A percentile compares a stretch with the other conserved stretches of the same genome.
phyloP scores from a whole-genome alignment of 2,797 vertebrate genomes.

The Hydrolagus colliei region DNA sequence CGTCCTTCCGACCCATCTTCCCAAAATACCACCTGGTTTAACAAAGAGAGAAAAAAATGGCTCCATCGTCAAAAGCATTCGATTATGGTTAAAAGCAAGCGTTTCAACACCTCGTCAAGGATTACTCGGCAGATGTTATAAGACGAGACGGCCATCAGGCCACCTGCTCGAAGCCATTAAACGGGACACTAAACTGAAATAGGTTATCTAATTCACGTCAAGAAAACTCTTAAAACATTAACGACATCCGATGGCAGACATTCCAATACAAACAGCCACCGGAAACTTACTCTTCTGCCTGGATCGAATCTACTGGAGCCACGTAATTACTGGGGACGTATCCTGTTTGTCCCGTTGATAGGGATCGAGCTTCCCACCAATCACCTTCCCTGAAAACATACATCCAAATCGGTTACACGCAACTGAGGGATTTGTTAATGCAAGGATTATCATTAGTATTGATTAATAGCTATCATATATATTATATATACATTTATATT shows the following conservation, averaged over 20 bases:
- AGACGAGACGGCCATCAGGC: neutral
- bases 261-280: slow-evolving; percentile 39
- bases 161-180: neutral
- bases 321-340: slow-evolving; percentile 97
- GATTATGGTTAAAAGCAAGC: neutral
- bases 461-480: too few relatives aligned
- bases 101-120: neutral
- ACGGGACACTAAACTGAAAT: neutral
- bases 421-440: too few relatives aligned
- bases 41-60: neutral
- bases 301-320: slow-evolving; percentile 90
- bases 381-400: slow-evolving; percentile 75
- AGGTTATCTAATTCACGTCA: neutral
- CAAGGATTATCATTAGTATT: too few relatives aligned
- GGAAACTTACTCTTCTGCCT: slow-evolving; percentile 78
- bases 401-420: neutral
- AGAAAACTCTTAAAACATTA: neutral
- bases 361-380: slow-evolving; percentile 94
- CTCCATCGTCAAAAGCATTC: neutral
- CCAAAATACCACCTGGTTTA: slow-evolving; percentile 87
- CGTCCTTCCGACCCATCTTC: slow-evolving; percentile 90
- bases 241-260: neutral
- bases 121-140: too few relatives aligned
- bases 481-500: too few relatives aligned
- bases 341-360: slow-evolving; percentile 78